phyloP scores from a whole-genome alignment of 2,888 invertebrate species.

The Pseudanteris insignis region DNA sequence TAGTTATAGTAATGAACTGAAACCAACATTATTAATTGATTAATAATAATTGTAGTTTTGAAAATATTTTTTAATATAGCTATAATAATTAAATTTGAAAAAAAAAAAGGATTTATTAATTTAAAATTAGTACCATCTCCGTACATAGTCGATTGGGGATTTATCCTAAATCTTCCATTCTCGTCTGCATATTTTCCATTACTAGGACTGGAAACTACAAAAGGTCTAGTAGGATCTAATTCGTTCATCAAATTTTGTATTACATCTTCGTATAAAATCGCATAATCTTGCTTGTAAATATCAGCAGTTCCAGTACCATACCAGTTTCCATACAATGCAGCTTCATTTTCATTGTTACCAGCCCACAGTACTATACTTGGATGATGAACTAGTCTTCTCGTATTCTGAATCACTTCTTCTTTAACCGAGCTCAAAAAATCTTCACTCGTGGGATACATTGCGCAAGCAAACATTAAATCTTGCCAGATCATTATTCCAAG shows the following conservation, averaged over 20 bases:
- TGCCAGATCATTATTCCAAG: constrained; percentile 96
- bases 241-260: constrained; percentile 74
- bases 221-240: constrained; percentile 74
- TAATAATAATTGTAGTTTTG: no score
- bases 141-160: constrained; percentile 82
- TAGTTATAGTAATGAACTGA: constrained; percentile 92
- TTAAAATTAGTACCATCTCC: constrained; percentile 77
- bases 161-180: constrained; percentile 79
- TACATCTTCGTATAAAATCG: constrained; percentile 82
- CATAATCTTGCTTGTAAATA: constrained; percentile 79
- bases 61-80: no score
- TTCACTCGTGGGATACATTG: constrained; percentile 85
- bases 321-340: constrained; percentile 86
- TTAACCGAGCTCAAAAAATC: constrained; percentile 78
- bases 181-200: constrained; percentile 79
- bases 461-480: constrained; percentile 96
- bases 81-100: no score
- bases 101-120: no score
- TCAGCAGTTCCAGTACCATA: constrained; percentile 68
- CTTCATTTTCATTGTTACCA: constrained; percentile 98
- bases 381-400: constrained; percentile 83
- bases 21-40: constrained; percentile 50
- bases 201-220: constrained; percentile 89
- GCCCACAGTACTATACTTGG: constrained; percentile 90
- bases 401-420: constrained; percentile 82